phyloP scores from a whole-genome alignment of 2,888 invertebrate genomes.

The Zeuzera pyrina region DNA sequence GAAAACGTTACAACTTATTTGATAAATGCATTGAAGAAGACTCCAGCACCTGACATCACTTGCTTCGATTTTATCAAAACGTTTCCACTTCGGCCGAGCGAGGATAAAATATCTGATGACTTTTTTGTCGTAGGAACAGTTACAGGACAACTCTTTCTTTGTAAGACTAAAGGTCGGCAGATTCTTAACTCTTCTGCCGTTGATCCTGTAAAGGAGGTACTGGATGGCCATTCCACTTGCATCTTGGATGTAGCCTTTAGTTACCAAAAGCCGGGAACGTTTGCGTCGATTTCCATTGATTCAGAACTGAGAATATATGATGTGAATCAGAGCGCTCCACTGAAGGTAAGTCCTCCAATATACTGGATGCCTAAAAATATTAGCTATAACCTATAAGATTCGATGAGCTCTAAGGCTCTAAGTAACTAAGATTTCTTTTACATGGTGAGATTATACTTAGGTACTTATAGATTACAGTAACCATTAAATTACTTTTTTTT shows the following conservation, averaged over 20 bases:
- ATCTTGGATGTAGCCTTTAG: conserved; percentile 46
- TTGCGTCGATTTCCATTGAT: conserved; percentile 49
- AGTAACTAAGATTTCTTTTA: no score
- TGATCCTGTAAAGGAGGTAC: conserved; percentile 43
- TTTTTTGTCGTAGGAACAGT: conserved; percentile 50
- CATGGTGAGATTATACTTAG: no score
- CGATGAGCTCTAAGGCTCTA: no score
- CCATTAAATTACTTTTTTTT: no score
- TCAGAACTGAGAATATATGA: conserved; percentile 51
- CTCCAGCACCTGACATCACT: conserved; percentile 33
- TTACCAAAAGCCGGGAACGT: conserved; percentile 36
- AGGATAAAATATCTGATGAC: conserved; percentile 36
- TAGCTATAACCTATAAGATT: no score
- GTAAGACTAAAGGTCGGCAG: conserved; percentile 28
- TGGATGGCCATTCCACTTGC: conserved; percentile 41
- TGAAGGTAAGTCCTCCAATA: conserved; percentile 34
- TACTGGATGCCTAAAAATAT: no score
- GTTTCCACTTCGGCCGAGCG: conserved; percentile 33
- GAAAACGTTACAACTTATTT: conserved; percentile 38
- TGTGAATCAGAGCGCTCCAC: conserved; percentile 35
- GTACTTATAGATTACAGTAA: no score
- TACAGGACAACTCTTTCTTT: conserved; percentile 38
- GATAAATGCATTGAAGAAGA: conserved; percentile 36
- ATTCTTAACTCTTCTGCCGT: conserved; percentile 20
- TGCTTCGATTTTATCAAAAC: conserved; percentile 53